phyloP scores from a whole-genome alignment of 2,888 invertebrate species.

The Thereva unica region DNA sequence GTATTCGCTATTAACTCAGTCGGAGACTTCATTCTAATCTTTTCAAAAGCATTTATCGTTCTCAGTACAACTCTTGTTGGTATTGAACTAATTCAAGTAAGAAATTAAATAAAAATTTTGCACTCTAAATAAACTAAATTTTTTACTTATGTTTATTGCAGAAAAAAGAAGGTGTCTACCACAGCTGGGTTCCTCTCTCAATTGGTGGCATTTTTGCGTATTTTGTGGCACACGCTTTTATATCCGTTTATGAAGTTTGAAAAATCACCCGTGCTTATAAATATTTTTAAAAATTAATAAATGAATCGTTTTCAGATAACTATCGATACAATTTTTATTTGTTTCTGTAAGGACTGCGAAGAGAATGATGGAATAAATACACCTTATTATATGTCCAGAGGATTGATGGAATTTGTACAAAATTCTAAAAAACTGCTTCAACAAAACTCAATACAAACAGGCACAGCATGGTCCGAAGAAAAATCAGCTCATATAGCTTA shows the following conservation, averaged over 20 bases:
- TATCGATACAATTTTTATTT: constrained; percentile 70
- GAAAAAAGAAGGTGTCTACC: constrained; percentile 63
- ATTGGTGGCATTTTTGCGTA: constrained; percentile 69
- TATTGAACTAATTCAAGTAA: constrained; percentile 64
- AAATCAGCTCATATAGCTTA: background rate
- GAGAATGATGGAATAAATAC: constrained; percentile 65
- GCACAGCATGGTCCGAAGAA: constrained; percentile 36
- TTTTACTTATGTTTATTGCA: constrained; percentile 48
- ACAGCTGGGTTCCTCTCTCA: constrained; percentile 66
- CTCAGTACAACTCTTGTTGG: constrained; percentile 66
- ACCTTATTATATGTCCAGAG: constrained; percentile 69
- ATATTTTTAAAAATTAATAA: background rate
- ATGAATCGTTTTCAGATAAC: constrained; percentile 62
- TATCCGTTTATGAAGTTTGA: constrained; percentile 72
- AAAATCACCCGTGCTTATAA: constrained; percentile 44
- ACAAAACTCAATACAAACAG: constrained; percentile 16
- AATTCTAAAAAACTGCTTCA: constrained; percentile 50
- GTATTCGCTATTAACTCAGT: constrained; percentile 74
- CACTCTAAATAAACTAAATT: background rate
- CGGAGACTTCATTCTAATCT: constrained; percentile 72
- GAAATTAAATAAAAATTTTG: constrained; percentile 24
- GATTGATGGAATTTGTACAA: constrained; percentile 69
- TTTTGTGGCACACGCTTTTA: constrained; percentile 71
- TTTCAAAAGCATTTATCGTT: constrained; percentile 70
- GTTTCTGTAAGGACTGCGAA: constrained; percentile 71